phyloP scores from a whole-genome alignment of 2,888 invertebrate species.

The Tipula vernalis region DNA sequence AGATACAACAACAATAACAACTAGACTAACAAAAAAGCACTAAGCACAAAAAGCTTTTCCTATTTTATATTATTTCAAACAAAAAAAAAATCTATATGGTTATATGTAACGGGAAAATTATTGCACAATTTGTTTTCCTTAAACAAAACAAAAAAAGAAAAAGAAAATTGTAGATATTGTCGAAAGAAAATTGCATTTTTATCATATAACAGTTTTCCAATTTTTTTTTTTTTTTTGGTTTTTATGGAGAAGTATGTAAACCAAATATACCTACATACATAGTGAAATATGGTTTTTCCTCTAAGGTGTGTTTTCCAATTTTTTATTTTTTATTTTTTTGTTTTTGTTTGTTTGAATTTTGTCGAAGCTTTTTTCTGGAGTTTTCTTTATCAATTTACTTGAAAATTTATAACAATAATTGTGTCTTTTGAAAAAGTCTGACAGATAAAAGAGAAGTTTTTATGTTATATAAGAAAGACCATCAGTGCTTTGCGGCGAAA shows the following conservation, averaged over 20 bases:
- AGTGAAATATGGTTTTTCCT: background rate
- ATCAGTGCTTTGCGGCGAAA: too few relatives aligned
- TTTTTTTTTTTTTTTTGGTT: background rate
- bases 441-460: background rate
- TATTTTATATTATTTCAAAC: background rate
- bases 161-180: background rate
- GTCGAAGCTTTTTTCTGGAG: background rate
- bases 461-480: background rate
- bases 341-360: background rate
- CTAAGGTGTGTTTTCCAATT: background rate
- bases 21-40: background rate
- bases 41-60: background rate
- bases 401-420: background rate
- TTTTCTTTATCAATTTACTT: background rate
- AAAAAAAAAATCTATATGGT: background rate
- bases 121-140: background rate
- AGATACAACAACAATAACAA: background rate
- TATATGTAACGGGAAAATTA: background rate
- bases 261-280: background rate
- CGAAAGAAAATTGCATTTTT: background rate
- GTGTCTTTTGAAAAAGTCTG: background rate
- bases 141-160: background rate
- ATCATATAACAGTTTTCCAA: background rate
- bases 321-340: background rate
- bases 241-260: background rate